Evolutionary conservation across 2,113 vertebrate genomes (phyloP), one percentile per base, ranked within the genome.

Genomic region (Monopterus albus): DNA sequence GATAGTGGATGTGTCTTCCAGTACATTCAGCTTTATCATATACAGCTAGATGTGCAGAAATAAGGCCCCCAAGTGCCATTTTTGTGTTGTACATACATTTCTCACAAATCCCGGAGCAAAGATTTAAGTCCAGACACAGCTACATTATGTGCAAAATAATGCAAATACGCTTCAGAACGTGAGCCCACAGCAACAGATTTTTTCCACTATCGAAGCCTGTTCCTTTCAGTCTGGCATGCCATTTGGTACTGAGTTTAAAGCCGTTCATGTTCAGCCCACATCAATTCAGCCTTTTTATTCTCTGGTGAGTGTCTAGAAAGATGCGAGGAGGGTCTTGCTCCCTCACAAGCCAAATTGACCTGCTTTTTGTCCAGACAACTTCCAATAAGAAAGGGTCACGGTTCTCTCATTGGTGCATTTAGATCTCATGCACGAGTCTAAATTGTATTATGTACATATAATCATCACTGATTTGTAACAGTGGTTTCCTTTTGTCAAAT

Each of bases 241-340:
- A 79, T 73, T 46, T 64, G 75, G 72, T 64, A 33, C 39, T 14
- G 13, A 58, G 56, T 59, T 77, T 46, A 63, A 68, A 71, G 33
- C 58, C 40, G 66, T 72, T 76, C 61, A 76, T 66, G 52, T 62
- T 58, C 57, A 40, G 50, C 15, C 50, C 56, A 43, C 60, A 61
- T 46, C 60, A 58, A 60, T 57, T 65, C 29, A 58, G 38, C 23
- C 47, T 55, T 67, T 31, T 47, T 65, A 51, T 40, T 58, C 56
- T 57, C 23, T 18, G 17, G 3, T 26, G 38, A 72, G 60, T 72
- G 65, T 53, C 66, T 68, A 29, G 42, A 60, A 63, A 70, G 38
- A 72, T 79, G 76, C 66, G 75, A 71, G 66, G 49, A 65, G 52
- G 63, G 79, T 70, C 59, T 52, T 56, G 71, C 66, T 58, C 71